Evolutionary conservation across 2,113 vertebrate species (phyloP).

Genomic region (Murina feae): DNA sequence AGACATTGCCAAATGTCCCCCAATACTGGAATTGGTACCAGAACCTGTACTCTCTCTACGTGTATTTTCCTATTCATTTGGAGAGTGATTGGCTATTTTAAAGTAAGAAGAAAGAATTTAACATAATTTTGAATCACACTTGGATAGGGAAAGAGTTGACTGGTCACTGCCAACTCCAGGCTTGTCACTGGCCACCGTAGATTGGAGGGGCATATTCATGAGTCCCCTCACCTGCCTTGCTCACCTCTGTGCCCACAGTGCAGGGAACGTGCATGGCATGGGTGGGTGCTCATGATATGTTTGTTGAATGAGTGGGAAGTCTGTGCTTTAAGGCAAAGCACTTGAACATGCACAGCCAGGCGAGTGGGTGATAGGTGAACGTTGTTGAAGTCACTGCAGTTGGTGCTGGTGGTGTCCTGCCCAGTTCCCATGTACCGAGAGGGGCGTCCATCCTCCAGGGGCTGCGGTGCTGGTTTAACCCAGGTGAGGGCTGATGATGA

Average conservation of each 20-base stretch:
- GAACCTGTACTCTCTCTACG: background rate
- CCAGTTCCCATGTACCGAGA: too few relatives aligned
- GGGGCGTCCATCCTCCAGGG: background rate
- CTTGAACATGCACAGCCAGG: background rate
- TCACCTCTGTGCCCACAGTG: background rate
- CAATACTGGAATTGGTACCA: background rate
- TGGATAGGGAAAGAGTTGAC: background rate
- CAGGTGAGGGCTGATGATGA: background rate
- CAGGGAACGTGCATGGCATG: background rate
- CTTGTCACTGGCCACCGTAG: background rate
- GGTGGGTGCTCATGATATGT: background rate
- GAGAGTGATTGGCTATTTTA: background rate
- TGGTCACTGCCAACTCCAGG: background rate
- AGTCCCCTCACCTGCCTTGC: background rate
- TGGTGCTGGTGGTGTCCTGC: background rate
- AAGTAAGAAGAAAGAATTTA: background rate
- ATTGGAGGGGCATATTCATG: background rate
- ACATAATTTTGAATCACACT: background rate
- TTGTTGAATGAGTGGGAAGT: background rate
- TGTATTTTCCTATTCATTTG: background rate
- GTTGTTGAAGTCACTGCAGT: background rate
- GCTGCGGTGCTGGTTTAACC: background rate
- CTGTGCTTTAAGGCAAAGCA: background rate
- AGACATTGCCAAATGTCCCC: background rate
- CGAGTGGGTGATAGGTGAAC: background rate